Conservation (phyloP, 1,140 invertebrate species). For the Centruroides sculpturatus region DNA sequence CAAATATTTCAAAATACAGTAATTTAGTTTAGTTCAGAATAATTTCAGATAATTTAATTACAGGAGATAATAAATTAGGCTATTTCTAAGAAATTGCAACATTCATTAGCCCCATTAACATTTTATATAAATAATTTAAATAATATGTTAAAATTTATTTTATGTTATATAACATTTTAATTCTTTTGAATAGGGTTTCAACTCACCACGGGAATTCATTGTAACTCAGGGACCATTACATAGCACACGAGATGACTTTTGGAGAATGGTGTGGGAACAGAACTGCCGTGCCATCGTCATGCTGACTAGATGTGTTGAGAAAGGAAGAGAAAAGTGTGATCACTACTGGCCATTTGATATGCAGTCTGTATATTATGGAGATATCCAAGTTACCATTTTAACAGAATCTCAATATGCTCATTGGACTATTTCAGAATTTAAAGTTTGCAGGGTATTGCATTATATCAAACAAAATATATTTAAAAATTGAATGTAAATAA, state of each 20-base stretch:
- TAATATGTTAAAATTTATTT: not conserved
- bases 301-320: conserved; percentile 89
- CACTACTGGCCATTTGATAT: conserved; percentile 95
- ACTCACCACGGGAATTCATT: conserved; percentile 88
- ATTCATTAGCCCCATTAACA: too few species aligned
- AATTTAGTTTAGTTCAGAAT: too few species aligned
- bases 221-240: conserved; percentile 93
- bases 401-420: conserved; percentile 87
- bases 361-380: conserved; percentile 84
- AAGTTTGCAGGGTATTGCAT: conserved; percentile 55
- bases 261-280: conserved; percentile 97
- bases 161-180: conserved; percentile 1
- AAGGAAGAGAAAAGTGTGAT: conserved; percentile 83
- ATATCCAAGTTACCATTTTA: conserved; percentile 73
- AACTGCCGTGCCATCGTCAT: conserved; percentile 92
- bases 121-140: too few species aligned
- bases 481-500: too few species aligned
- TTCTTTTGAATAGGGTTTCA: conserved; percentile 50
- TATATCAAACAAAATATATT: too few species aligned
- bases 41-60: too few species aligned
- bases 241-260: conserved; percentile 92
- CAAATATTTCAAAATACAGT: too few species aligned
- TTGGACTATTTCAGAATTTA: conserved; percentile 90
- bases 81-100: too few species aligned
- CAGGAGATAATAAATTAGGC: too few species aligned